phyloP scores from a whole-genome alignment of 2,113 vertebrate species.

The Pipa parva region DNA sequence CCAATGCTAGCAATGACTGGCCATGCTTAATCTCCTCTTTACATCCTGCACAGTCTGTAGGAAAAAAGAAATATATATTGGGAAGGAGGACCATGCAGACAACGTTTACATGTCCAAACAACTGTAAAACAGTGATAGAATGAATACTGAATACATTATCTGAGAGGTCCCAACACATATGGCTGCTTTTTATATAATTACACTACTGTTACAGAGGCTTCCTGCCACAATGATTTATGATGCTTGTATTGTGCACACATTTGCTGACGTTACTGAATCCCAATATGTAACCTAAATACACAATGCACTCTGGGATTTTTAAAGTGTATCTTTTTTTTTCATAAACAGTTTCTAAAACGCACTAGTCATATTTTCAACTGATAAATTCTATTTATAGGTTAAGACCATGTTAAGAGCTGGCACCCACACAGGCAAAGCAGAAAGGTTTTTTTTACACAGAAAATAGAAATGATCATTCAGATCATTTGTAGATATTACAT shows the following conservation, averaged over 20 bases:
- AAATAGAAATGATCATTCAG: no score
- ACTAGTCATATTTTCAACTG: neutral
- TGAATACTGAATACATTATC: no score
- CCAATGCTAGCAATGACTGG: constrained; percentile 91
- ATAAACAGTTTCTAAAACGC: neutral
- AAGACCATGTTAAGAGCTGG: no score
- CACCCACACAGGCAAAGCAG: no score
- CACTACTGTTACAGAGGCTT: no score
- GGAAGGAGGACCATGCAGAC: no score
- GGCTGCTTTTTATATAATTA: no score
- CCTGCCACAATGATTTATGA: constrained; percentile 24
- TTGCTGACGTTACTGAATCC: neutral
- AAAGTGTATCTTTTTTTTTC: constrained; percentile 5
- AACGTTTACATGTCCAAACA: no score
- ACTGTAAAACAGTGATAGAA: no score
- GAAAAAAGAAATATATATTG: neutral
- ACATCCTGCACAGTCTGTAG: constrained; percentile 89
- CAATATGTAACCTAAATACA: constrained; percentile 2
- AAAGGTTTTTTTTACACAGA: no score
- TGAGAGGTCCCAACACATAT: no score
- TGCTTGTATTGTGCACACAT: neutral
- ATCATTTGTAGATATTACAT: no score
- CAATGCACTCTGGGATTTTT: neutral
- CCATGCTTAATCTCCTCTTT: constrained; percentile 95
- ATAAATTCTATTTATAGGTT: neutral